Percentiles rank a stretch among this genome's conserved stretches.
Evolutionary conservation across 2,113 vertebrate species (phyloP).

Genomic region (Plecotus auritus): DNA sequence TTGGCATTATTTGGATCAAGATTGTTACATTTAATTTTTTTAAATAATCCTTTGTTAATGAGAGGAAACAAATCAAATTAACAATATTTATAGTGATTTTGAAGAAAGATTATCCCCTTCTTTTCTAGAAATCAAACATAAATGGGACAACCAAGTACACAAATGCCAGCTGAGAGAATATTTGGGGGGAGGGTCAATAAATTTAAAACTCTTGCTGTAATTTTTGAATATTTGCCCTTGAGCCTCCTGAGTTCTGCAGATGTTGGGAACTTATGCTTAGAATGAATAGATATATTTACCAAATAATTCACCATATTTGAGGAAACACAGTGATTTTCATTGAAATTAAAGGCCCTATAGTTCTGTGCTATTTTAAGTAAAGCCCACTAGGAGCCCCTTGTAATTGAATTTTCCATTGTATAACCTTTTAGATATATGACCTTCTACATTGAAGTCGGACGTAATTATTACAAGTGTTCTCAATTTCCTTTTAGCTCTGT

Average conservation of each 20-base stretch:
- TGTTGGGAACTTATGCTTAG: not conserved
- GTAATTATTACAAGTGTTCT: conserved; percentile 64
- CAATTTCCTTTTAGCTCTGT: conserved; percentile 60
- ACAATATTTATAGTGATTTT: not conserved
- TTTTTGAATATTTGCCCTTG: conserved; percentile 7
- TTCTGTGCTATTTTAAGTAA: conserved; percentile 55
- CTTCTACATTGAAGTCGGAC: conserved; percentile 51
- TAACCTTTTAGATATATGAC: conserved; percentile 59
- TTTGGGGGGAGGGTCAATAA: not conserved
- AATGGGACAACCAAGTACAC: not conserved
- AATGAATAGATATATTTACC: not conserved
- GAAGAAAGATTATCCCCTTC: not conserved
- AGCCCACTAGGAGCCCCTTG: conserved; percentile 32
- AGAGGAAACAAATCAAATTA: not conserved
- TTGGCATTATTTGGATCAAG: not conserved
- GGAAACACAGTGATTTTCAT: conserved; percentile 14
- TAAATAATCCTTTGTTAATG: not conserved
- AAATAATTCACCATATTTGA: conserved; percentile 32
- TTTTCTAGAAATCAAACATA: conserved; percentile 6
- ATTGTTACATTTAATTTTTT: not conserved
- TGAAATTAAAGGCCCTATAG: conserved; percentile 8
- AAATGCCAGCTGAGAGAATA: not conserved
- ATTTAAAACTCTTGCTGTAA: not conserved
- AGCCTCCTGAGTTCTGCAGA: not conserved
- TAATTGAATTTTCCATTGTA: conserved; percentile 67